These are phyloP conservation scores for Zygaena filipendulae DNA, from an alignment of 2,888 invertebrate genomes.

Conservation along the genomic window DNA sequence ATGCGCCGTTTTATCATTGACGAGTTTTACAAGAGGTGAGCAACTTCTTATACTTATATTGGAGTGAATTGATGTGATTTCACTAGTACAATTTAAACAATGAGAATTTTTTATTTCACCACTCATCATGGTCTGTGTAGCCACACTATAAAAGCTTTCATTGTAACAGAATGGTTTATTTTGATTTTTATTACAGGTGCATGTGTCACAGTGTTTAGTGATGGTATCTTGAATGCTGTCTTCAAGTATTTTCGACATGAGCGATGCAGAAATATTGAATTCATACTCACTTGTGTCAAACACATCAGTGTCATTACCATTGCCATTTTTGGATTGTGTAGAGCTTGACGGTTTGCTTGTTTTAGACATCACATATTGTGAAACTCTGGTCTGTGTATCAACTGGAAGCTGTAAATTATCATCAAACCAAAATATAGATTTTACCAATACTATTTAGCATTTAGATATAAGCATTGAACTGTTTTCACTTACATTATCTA, in stretches of 20 bases:
- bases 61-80: constrained; percentile 51
- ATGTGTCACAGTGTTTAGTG: constrained; percentile 85
- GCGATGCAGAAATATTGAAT: constrained; percentile 84
- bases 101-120: constrained; percentile 62
- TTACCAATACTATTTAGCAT: too few species aligned
- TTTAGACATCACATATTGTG: constrained; percentile 78
- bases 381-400: constrained; percentile 91
- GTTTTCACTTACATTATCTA: constrained; percentile 80
- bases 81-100: constrained; percentile 73
- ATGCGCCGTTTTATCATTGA: constrained; percentile 37
- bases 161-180: constrained; percentile 64
- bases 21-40: constrained; percentile 40
- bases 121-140: constrained; percentile 69
- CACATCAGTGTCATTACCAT: constrained; percentile 48
- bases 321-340: constrained; percentile 42
- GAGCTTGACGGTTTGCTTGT: constrained; percentile 51
- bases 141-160: constrained; percentile 67
- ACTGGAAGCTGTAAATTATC: constrained; percentile 86
- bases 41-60: constrained; percentile 48
- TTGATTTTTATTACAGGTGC: constrained; percentile 74
- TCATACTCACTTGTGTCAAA: constrained; percentile 71
- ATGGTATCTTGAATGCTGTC: constrained; percentile 86
- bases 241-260: constrained; percentile 92
- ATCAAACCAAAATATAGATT: too few species aligned
- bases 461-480: too few species aligned